Percentiles rank a stretch among this genome's conserved stretches.
phyloP scores from a whole-genome alignment of 2,113 vertebrate genomes.

The Cynocephalus volans region DNA sequence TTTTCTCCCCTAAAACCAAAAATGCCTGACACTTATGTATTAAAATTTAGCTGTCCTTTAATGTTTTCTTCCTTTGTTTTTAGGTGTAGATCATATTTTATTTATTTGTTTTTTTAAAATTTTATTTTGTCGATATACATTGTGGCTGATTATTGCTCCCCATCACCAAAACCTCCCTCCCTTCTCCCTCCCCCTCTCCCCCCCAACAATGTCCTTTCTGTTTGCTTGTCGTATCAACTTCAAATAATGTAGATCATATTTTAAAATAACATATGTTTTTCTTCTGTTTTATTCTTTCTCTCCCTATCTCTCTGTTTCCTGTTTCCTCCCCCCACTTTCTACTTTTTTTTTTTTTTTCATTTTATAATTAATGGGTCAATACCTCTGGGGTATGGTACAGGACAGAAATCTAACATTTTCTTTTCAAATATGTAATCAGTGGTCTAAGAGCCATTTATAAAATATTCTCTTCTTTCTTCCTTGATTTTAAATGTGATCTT shows the following conservation, averaged over 20 bases:
- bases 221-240: no score
- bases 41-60: slow-evolving; percentile 21
- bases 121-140: no score
- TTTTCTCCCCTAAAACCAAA: background rate
- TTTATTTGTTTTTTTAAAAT: no score
- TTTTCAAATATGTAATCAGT: slow-evolving; percentile 57
- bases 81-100: background rate
- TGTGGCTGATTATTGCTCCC: no score
- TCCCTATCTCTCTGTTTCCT: background rate
- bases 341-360: background rate
- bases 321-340: background rate
- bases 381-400: background rate
- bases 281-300: background rate
- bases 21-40: background rate
- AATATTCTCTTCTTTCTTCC: slow-evolving; percentile 55
- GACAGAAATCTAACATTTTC: slow-evolving; percentile 47
- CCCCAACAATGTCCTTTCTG: no score
- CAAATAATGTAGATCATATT: background rate
- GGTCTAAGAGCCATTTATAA: slow-evolving; percentile 55
- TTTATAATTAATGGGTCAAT: background rate
- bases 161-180: no score
- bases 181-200: no score
- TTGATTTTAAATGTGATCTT: slow-evolving; percentile 59
- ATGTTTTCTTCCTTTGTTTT: background rate
- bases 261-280: background rate